Evolutionary conservation across 2,888 invertebrate genomes (phyloP), one percentile per base, ranked within the genome.

Genomic region (Ypsolopha sequella): DNA sequence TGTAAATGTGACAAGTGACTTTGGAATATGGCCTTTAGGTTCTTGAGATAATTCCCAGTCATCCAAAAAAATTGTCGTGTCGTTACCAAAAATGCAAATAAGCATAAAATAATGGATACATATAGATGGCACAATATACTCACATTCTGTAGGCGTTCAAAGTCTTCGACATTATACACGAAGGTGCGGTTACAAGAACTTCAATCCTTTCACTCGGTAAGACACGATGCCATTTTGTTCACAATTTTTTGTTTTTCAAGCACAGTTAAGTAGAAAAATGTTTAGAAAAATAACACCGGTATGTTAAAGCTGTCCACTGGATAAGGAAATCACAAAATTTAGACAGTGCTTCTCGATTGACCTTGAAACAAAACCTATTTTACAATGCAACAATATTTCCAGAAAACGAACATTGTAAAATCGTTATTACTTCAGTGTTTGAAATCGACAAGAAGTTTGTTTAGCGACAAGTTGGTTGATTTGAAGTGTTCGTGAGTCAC

Each of bases 61-160:
- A n/a, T n/a, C n/a, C n/a, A n/a, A n/a, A n/a, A n/a, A n/a, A n/a
- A n/a, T n/a, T n/a, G n/a, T n/a, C n/a, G n/a, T n/a, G 24, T 24
- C 4, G 24, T 24, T 24, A 24, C n/a, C n/a, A 24, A 24, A 24
- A 24, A 24, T 24, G 24, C 24, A 3, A n/a, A 24, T 24, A 24
- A 24, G 24, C 24, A 24, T 24, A 24, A 24, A 24, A 24, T 24
- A 24, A 24, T 4, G 24, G 2, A 24, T 24, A 24, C 24, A 24
- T 45, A 45, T 13, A 47, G 53, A 50, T 49, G 48, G 35, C 41
- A 58, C n/a, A 54, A 51, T 52, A 69, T 89, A 93, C 93, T 94
- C 88, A 95, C 95, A 95, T 94, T 90, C 94, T 92, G 87, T 95
- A 95, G 73, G 94, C 94, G 89, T 94, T 94, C 78, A 95, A 91